These are phyloP conservation scores for Jordanella pulchra DNA, from an alignment of 2,797 vertebrate genomes.

Conservation along the genomic window DNA sequence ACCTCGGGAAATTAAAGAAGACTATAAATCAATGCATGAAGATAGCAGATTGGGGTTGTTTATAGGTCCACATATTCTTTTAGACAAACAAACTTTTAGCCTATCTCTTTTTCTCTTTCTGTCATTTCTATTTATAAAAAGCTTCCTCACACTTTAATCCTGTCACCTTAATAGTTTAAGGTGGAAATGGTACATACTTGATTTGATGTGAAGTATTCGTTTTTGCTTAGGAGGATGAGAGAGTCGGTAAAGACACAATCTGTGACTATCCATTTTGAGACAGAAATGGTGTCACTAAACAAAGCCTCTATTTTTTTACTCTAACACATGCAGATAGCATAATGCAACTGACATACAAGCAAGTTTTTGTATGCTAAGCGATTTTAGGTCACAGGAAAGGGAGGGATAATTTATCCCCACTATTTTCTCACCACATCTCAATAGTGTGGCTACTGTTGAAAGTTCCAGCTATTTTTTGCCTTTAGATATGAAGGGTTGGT, in stretches of 20 bases:
- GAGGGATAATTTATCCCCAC: slow-evolving; percentile 65
- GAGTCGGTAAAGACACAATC: slow-evolving; percentile 24
- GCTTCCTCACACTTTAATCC: not conserved
- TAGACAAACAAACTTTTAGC: not conserved
- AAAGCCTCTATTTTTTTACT: slow-evolving; percentile 47
- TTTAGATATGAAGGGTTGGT: not conserved
- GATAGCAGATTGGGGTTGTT: no score
- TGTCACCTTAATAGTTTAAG: not conserved
- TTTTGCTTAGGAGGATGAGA: slow-evolving; percentile 24
- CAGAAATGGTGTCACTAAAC: slow-evolving; percentile 56
- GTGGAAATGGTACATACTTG: not conserved
- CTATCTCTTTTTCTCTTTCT: no score
- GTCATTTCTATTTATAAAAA: no score
- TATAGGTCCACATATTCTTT: not conserved
- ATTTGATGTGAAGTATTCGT: not conserved
- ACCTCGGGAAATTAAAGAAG: not conserved
- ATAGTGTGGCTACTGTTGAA: slow-evolving; percentile 68
- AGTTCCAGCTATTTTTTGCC: slow-evolving; percentile 30
- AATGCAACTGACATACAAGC: slow-evolving; percentile 59
- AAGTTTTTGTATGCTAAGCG: slow-evolving; percentile 58
- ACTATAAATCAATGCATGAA: not conserved
- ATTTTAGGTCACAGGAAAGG: slow-evolving; percentile 64
- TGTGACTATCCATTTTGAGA: slow-evolving; percentile 45
- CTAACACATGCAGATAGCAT: slow-evolving; percentile 68
- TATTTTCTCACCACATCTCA: slow-evolving; percentile 55